Conservation (phyloP, 2,888 invertebrate species). For the Steromphala cineraria region DNA sequence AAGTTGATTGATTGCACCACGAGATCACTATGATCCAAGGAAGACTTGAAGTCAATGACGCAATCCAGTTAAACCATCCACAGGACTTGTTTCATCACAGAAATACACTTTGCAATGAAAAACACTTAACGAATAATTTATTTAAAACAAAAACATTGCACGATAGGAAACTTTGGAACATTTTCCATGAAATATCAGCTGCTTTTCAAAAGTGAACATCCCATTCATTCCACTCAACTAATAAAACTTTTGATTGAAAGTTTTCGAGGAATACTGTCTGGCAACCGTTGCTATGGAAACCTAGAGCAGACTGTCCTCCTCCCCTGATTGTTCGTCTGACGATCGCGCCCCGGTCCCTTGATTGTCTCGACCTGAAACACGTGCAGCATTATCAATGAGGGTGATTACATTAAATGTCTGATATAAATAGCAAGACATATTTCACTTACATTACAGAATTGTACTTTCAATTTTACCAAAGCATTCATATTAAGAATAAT, state of each 20-base stretch:
- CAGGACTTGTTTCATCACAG: background rate
- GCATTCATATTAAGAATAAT: no score
- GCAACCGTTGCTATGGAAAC: background rate
- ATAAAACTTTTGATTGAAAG: background rate
- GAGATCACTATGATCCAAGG: no score
- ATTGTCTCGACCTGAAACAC: background rate
- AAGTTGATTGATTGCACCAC: no score
- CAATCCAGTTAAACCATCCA: no score
- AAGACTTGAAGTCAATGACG: no score
- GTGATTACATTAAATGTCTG: no score
- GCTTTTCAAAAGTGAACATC: background rate
- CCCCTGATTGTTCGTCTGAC: slow-evolving; percentile 14
- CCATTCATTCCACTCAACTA: background rate
- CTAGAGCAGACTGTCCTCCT: slow-evolving; percentile 16
- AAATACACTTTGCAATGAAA: background rate
- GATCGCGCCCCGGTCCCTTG: background rate
- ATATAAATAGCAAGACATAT: no score
- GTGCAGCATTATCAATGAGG: no score
- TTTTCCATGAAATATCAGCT: background rate
- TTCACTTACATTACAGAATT: no score
- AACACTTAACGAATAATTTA: background rate
- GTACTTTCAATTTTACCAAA: no score
- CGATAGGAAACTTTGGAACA: background rate
- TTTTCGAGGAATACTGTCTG: background rate
- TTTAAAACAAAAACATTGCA: background rate